Conservation (phyloP, 2,888 invertebrate genomes). For the Epinotia brunnichana region DNA sequence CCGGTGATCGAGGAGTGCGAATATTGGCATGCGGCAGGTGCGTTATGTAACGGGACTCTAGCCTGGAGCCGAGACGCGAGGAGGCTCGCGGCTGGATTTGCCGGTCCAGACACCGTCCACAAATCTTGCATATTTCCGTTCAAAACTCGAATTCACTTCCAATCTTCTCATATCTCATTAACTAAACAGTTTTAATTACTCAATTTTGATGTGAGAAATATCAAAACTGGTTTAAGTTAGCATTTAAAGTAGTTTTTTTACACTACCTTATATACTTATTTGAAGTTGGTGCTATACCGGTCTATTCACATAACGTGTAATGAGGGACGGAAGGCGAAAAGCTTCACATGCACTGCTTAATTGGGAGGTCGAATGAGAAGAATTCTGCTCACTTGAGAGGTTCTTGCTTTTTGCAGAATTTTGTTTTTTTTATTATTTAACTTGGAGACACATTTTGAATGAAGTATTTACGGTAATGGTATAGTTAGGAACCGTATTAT, state of each 20-base stretch:
- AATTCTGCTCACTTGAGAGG: conserved; percentile 60
- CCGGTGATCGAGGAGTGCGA: conserved; percentile 69
- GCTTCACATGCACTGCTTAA: conserved; percentile 60
- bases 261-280: neutral
- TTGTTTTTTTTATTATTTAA: conserved; percentile 44
- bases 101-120: conserved; percentile 18
- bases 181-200: neutral
- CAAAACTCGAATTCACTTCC: neutral
- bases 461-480: neutral
- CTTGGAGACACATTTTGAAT: neutral
- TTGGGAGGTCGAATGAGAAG: conserved; percentile 63
- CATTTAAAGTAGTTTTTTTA: conserved; percentile 13
- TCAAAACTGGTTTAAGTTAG: neutral
- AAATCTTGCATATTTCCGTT: neutral
- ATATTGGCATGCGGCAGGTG: conserved; percentile 68
- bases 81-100: conserved; percentile 35
- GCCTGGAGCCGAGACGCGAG: conserved; percentile 35
- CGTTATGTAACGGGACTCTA: conserved; percentile 74
- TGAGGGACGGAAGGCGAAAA: conserved; percentile 55
- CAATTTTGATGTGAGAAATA: neutral
- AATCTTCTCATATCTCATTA: neutral
- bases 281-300: conserved; percentile 34
- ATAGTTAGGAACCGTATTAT: conserved; percentile 12
- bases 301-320: conserved; percentile 50
- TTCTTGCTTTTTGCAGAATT: conserved; percentile 48